Conservation (phyloP, 2,797 vertebrate species). For the Smutsia gigantea region DNA sequence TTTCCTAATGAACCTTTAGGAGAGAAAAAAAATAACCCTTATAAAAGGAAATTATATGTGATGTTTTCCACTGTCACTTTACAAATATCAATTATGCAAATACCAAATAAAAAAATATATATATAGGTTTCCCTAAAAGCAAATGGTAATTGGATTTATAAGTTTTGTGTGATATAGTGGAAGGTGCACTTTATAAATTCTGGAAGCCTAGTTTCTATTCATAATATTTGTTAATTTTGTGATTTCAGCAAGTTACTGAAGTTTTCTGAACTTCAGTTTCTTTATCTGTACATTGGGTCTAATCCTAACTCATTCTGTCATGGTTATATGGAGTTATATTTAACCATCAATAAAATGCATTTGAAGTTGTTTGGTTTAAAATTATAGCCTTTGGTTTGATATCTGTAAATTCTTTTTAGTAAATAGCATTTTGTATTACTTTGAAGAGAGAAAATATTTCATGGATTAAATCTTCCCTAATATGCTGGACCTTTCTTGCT, state of each 20-base stretch:
- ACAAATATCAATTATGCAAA: background rate
- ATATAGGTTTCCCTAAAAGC: background rate
- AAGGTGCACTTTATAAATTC: background rate
- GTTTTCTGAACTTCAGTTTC: background rate
- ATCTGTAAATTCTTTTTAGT: background rate
- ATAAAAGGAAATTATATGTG: background rate
- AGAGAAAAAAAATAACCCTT: background rate
- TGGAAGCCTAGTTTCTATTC: background rate
- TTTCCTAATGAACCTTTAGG: background rate
- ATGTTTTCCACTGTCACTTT: slow-evolving; percentile 4
- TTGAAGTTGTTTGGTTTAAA: background rate
- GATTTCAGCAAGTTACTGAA: background rate
- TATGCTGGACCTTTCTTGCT: background rate
- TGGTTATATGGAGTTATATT: background rate
- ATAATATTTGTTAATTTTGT: background rate
- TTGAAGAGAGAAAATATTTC: background rate
- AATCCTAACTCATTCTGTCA: background rate
- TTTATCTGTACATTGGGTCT: background rate
- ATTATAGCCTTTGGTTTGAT: background rate
- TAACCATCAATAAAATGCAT: background rate
- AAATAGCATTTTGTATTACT: background rate
- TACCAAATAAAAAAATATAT: background rate
- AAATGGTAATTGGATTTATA: background rate
- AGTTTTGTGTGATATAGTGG: background rate
- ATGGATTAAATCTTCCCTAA: background rate